Conservation (phyloP, 2,888 invertebrate genomes). For the Hydriomena furcata region DNA sequence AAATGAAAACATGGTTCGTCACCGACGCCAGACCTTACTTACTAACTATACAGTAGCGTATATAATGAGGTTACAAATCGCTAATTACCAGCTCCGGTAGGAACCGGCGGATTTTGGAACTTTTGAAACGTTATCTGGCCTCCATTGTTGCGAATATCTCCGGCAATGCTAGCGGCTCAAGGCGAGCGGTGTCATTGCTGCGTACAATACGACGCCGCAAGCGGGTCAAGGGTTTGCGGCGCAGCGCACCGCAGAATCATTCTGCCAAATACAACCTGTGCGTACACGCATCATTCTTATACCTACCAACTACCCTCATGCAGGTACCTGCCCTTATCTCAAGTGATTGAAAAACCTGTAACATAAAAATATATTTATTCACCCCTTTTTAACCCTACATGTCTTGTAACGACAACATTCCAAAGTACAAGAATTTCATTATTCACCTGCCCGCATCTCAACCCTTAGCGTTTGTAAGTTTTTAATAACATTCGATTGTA, state of each 20-base stretch:
- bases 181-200: slow-evolving; percentile 83
- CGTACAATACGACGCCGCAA: slow-evolving; percentile 76
- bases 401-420: slow-evolving; percentile 61
- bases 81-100: slow-evolving; percentile 66
- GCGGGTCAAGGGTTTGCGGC: slow-evolving; percentile 77
- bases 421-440: slow-evolving; percentile 59
- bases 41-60: slow-evolving; percentile 35
- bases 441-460: slow-evolving; percentile 71
- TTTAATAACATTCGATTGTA: slow-evolving; percentile 54
- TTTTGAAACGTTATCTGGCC: slow-evolving; percentile 83
- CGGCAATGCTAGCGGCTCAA: slow-evolving; percentile 82
- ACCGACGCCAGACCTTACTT: slow-evolving; percentile 16
- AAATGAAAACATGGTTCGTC: slow-evolving; percentile 42
- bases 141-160: slow-evolving; percentile 84
- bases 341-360: slow-evolving; percentile 63
- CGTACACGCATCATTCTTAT: slow-evolving; percentile 33
- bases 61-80: slow-evolving; percentile 64
- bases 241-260: slow-evolving; percentile 44
- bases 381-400: slow-evolving; percentile 52
- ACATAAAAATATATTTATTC: slow-evolving; percentile 58
- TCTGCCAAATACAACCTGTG: slow-evolving; percentile 24
- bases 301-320: slow-evolving; percentile 42
- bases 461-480: slow-evolving; percentile 50
- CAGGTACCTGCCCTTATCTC: slow-evolving; percentile 73
- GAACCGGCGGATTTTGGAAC: slow-evolving; percentile 78